These are phyloP conservation scores for Paraplagusia blochii DNA, from an alignment of 2,113 vertebrate genomes.

Conservation along the genomic window DNA sequence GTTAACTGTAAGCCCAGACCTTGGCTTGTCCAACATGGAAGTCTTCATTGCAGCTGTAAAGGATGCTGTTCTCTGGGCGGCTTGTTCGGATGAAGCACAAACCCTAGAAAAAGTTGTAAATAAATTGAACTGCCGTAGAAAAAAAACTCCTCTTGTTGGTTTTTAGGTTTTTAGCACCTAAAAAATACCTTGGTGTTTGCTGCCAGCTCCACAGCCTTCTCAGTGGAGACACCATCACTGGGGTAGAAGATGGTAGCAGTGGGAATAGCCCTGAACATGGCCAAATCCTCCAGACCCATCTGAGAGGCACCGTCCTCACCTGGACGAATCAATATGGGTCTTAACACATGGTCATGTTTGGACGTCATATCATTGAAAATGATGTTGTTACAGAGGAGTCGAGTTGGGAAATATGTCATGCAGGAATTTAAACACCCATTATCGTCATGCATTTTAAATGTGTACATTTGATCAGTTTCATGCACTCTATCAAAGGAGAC, in stretches of 20 bases:
- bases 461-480: conserved; percentile 11
- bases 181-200: conserved; percentile 89
- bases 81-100: conserved; percentile 94
- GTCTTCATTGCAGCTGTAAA: conserved; percentile 90
- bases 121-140: neutral
- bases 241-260: conserved; percentile 90
- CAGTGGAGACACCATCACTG: conserved; percentile 88
- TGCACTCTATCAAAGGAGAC: conserved; percentile 19
- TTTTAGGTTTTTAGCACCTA: too few species aligned
- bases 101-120: conserved; percentile 73
- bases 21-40: conserved; percentile 94
- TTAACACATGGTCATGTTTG: too few species aligned
- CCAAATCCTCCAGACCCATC: conserved; percentile 93
- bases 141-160: too few species aligned
- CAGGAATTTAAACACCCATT: too few species aligned
- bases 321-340: conserved; percentile 37
- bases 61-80: conserved; percentile 86
- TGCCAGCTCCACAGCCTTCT: conserved; percentile 93
- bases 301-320: conserved; percentile 94
- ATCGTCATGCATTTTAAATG: too few species aligned
- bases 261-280: conserved; percentile 87
- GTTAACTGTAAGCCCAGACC: conserved; percentile 61
- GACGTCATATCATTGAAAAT: too few species aligned
- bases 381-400: too few species aligned
- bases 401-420: too few species aligned